Evolutionary conservation across 2,888 invertebrate species (phyloP), one percentile per base, ranked within the genome.

Genomic region (Trachelus iudaicus): DNA sequence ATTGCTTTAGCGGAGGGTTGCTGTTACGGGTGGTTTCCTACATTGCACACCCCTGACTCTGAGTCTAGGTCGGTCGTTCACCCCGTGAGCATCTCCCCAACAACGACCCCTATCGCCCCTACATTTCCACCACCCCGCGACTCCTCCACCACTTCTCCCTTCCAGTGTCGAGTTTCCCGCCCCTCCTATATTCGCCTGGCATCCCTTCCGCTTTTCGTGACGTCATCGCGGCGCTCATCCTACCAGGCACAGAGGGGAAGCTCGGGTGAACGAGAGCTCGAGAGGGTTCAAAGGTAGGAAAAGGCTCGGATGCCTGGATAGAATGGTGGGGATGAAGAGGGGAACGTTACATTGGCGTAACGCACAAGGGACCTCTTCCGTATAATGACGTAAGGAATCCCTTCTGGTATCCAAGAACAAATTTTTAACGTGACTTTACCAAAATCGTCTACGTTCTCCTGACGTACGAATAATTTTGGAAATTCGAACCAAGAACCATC

Each of bases 1-100:
- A 88, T 86, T 83, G 87, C 87, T 87, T 86, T 85, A 85, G 87
- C 86, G 86, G 85, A 88, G 89, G 87, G 86, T 86, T 83, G 87
- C 86, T 85, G 85, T 87, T 86, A 88, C 85, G 86, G 87, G 83
- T 86, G 85, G 40, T 13, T 23, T 56, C 56, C 56, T 88, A 89
- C 86, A 86, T 87, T 88, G 90, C 91, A 89, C 90, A 91, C 90
- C 91, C 91, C 90, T 91, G 90, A 91, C 88, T 89, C 84, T 87
- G 90, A 91, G 91, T 91, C 91, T 91, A 91, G 91, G 91, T 91
- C 91, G 91, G 91, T 91, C 91, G 86, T 91, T 91, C 91, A 91
- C 89, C 90, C 84, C 79, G 84, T 79, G 80, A 84, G 85, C 85
- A 83, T 86, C 83, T 76, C 79, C 79, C 80, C 81, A 75, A 78